Conservation (phyloP, 2,888 invertebrate genomes). For the Venusia cambrica region DNA sequence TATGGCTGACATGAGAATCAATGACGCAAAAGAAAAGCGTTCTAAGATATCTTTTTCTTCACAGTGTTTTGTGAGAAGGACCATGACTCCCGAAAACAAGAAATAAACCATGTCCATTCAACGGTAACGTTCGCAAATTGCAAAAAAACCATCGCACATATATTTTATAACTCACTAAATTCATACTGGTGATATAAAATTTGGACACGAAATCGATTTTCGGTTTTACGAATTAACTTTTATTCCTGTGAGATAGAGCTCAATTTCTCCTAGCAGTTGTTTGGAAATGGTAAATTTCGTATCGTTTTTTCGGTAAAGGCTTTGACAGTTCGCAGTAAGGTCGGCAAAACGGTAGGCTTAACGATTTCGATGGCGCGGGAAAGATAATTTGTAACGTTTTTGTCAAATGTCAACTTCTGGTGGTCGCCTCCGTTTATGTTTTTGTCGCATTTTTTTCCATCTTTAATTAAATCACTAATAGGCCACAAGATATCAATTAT, state of each 20-base stretch:
- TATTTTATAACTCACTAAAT: constrained; percentile 73
- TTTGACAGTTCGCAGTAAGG: constrained; percentile 78
- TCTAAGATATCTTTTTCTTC: constrained; percentile 2
- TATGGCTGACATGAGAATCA: no score
- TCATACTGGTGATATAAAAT: constrained; percentile 66
- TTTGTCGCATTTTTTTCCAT: constrained; percentile 35
- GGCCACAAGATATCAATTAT: no score
- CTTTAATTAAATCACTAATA: no score
- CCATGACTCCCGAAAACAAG: constrained; percentile 15
- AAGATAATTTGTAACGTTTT: constrained; percentile 68
- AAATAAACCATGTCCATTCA: constrained; percentile 30
- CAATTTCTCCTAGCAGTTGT: constrained; percentile 19
- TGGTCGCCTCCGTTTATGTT: constrained; percentile 57
- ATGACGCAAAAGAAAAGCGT: neutral
- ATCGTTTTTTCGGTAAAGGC: constrained; percentile 53
- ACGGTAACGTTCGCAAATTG: constrained; percentile 32
- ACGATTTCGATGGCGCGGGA: constrained; percentile 66
- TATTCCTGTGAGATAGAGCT: constrained; percentile 26
- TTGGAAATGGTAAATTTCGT: constrained; percentile 23
- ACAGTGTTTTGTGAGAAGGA: constrained; percentile 15
- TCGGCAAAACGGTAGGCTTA: constrained; percentile 73
- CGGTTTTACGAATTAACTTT: neutral
- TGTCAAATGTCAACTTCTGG: constrained; percentile 80
- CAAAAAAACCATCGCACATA: constrained; percentile 48
- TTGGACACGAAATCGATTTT: constrained; percentile 30